A percentile compares a stretch with the other conserved stretches of the same genome.
phyloP scores from a whole-genome alignment of 2,888 invertebrate genomes.

The Leucophenga maculata region DNA sequence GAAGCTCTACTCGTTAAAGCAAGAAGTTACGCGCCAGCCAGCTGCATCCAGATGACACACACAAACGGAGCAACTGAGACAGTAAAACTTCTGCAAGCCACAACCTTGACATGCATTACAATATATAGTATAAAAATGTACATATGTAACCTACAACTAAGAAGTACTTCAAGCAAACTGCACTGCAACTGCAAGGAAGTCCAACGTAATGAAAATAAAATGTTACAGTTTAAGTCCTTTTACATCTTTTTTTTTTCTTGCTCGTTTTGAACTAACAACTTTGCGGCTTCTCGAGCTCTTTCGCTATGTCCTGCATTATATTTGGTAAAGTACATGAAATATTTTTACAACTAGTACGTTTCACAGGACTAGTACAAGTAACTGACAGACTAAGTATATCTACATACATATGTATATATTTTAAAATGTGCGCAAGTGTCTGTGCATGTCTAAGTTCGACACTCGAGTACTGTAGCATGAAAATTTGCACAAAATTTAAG shows the following conservation, averaged over 20 bases:
- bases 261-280: slow-evolving; percentile 16
- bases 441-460: slow-evolving; percentile 14
- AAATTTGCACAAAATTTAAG: slow-evolving; percentile 26
- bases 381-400: background rate
- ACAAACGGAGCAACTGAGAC: background rate
- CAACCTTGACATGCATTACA: slow-evolving; percentile 63
- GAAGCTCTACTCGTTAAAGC: background rate
- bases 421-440: slow-evolving; percentile 40
- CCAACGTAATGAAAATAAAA: too few relatives aligned
- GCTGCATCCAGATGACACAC: background rate
- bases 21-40: background rate
- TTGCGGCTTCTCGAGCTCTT: background rate
- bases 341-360: too few relatives aligned
- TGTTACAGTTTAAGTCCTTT: slow-evolving; percentile 7
- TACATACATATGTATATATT: too few relatives aligned
- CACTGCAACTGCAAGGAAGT: slow-evolving; percentile 30
- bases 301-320: background rate
- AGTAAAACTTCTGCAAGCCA: slow-evolving; percentile 34
- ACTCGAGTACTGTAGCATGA: background rate
- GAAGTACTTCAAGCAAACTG: too few relatives aligned
- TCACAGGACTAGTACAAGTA: too few relatives aligned
- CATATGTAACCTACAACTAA: slow-evolving; percentile 40
- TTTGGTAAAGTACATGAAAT: background rate
- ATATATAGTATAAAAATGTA: too few relatives aligned
- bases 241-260: slow-evolving; percentile 15